Evolutionary conservation across 2,888 invertebrate species (phyloP), one percentile per base, ranked within the genome.

Genomic region (Morpho achilles): DNA sequence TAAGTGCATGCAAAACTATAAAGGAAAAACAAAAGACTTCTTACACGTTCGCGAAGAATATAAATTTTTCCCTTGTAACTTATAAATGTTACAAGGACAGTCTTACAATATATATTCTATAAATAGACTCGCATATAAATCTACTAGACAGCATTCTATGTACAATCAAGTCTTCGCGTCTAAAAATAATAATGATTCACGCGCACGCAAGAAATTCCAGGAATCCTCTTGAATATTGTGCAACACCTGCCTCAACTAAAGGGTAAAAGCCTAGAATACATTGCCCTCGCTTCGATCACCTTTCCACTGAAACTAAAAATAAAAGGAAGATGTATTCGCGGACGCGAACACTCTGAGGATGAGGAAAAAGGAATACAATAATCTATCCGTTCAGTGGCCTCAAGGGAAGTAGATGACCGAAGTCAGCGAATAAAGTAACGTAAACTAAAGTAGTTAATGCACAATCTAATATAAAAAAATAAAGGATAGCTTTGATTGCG

Each of bases 181-280:
- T 69, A 71, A 67, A 69, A 61, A 67, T 65, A 72, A 59, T 65
- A 75, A 76, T 74, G 73, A 72, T 67, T 67, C 73, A 71, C 69
- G 74, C 74, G 74, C 69, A 66, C 73, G 71, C 70, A 69, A 75
- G 63, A 58, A 58, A 67, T 82, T 81, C 84, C 71, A 76, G 80
- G 76, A 83, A 86, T 82, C 62, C 76, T 84, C 79, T 80, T 71
- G 74, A 78, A 81, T 85, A 86, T 88, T 88, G 88, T 87, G 86
- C 87, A 87, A 87, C 87, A 87, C 80, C 84, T 86, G 87, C 85
- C 69, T 66, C 70, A 69, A 69, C 65, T 69, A 51, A 72, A 76
- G 81, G 86, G 82, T 84, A 87, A 85, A 81, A 82, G 78, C 84
- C 87, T 84, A 66, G 77, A 75, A 84, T 80, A 74, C 88, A 69